Percentiles rank a stretch among this genome's conserved stretches.
These are phyloP conservation scores for Lipophrys pholis DNA, from an alignment of 2,113 vertebrate species.

Conservation along the genomic window DNA sequence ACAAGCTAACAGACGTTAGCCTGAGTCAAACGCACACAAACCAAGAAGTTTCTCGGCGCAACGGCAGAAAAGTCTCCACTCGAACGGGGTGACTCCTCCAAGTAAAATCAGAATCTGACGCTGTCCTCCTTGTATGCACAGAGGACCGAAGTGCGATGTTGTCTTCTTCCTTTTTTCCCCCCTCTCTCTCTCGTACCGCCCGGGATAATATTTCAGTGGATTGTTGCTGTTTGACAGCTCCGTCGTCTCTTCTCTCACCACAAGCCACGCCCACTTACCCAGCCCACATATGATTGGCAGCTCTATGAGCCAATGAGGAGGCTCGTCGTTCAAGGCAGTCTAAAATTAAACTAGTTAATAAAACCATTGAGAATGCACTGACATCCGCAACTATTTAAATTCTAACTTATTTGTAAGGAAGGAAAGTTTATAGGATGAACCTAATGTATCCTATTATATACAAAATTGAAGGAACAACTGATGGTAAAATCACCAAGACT, in stretches of 20 bases:
- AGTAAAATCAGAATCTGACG: background rate
- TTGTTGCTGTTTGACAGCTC: constrained; percentile 77
- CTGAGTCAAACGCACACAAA: constrained; percentile 31
- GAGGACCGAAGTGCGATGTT: constrained; percentile 15
- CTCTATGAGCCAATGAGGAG: background rate
- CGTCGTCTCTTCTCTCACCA: constrained; percentile 27
- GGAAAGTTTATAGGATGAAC: no score
- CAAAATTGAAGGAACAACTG: no score
- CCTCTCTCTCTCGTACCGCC: background rate
- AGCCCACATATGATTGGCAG: constrained; percentile 62
- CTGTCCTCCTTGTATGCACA: constrained; percentile 1
- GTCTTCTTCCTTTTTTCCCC: background rate
- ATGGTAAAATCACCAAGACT: no score
- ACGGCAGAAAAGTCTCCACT: constrained; percentile 19
- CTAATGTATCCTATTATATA: no score
- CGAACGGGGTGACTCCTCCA: background rate
- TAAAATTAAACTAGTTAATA: no score
- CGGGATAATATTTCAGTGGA: constrained; percentile 53
- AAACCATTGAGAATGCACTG: no score
- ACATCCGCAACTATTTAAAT: no score
- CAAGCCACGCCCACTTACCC: constrained; percentile 28
- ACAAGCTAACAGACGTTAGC: constrained; percentile 60
- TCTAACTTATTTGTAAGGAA: no score
- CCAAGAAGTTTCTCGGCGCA: constrained; percentile 41
- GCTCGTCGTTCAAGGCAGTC: no score